Conservation (phyloP, 2,888 invertebrate genomes). For the Cacoxenus indagator region DNA sequence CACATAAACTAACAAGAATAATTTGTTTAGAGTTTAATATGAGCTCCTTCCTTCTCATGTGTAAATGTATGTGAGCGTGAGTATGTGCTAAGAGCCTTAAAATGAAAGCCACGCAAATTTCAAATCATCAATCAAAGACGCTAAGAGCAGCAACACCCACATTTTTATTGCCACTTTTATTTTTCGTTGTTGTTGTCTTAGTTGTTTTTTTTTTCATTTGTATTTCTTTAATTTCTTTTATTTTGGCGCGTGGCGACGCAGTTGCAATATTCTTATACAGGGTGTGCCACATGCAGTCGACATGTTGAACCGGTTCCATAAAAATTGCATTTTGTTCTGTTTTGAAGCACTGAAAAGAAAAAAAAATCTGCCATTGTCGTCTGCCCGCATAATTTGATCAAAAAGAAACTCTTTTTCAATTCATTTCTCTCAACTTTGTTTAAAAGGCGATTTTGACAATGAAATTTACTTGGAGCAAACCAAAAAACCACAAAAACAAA, state of each 20-base stretch:
- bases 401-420: too few species aligned
- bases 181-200: background rate
- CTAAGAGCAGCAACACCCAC: conserved; percentile 29
- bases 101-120: conserved; percentile 51
- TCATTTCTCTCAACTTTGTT: background rate
- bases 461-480: conserved; percentile 57
- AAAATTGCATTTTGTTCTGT: background rate
- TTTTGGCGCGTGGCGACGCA: background rate
- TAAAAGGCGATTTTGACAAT: conserved; percentile 56
- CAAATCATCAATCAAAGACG: conserved; percentile 56
- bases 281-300: background rate
- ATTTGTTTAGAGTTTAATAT: background rate
- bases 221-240: background rate
- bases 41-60: background rate
- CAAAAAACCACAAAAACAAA: conserved; percentile 9
- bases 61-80: background rate
- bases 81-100: conserved; percentile 1
- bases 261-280: background rate
- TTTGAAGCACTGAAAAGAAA: background rate
- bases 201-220: background rate
- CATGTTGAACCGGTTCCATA: background rate
- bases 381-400: background rate
- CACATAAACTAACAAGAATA: background rate
- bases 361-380: conserved; percentile 5
- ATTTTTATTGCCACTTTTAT: background rate